Percentiles rank a stretch among this genome's conserved stretches.
Conservation (phyloP, 2,797 vertebrate genomes). For the Acanthornis magna region DNA sequence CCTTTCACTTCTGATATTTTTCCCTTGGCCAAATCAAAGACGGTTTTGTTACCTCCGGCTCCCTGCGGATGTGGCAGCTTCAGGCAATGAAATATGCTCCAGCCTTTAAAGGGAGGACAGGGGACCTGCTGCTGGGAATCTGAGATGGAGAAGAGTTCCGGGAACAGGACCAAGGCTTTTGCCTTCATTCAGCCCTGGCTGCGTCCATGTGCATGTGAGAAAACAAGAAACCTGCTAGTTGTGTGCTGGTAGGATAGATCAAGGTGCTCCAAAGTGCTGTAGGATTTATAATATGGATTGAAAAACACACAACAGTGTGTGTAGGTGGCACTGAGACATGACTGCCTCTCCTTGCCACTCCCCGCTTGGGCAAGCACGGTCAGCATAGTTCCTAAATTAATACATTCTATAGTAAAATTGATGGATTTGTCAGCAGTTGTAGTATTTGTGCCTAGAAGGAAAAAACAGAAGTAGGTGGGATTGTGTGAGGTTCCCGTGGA, state of each 20-base stretch:
- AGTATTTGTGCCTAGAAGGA: background rate
- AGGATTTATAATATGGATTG: background rate
- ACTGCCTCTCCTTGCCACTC: background rate
- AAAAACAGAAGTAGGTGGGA: background rate
- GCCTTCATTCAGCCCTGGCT: background rate
- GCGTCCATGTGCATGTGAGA: background rate
- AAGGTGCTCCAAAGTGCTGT: background rate
- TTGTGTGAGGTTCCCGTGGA: background rate
- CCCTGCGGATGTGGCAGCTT: constrained; percentile 57
- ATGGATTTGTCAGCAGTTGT: background rate
- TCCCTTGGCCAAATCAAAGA: constrained; percentile 54
- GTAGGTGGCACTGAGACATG: background rate
- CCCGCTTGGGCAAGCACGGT: background rate
- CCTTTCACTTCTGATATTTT: constrained; percentile 60
- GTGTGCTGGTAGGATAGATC: background rate
- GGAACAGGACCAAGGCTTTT: constrained; percentile 34
- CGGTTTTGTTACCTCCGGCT: constrained; percentile 65
- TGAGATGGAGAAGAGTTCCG: constrained; percentile 1
- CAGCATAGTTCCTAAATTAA: background rate
- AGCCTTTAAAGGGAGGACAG: constrained; percentile 25
- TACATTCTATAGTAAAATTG: background rate
- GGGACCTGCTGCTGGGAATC: constrained; percentile 62
- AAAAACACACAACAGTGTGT: background rate
- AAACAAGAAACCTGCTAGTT: background rate
- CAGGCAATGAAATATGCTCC: constrained; percentile 60